Evolutionary conservation across 2,888 invertebrate genomes (phyloP), one percentile per base, ranked within the genome.

Genomic region (Noctua fimbriata): DNA sequence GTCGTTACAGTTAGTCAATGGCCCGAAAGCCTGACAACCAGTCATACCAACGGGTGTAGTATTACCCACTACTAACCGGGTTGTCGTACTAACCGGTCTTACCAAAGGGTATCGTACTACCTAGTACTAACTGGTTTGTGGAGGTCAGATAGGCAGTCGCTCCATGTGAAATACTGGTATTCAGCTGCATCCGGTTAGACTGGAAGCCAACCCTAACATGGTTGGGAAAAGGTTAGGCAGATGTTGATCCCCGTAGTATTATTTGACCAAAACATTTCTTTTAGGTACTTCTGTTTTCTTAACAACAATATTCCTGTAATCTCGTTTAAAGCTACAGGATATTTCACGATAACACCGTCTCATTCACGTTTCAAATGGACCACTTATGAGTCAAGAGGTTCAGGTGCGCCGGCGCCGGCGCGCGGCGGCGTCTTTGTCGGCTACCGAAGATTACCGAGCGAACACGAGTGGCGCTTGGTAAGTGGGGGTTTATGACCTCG

Each of bases 341-440:
- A 89, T 81, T 83, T 69, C 18, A 78, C 70, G 84, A 88, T 87
- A 88, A 82, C 84, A 83, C 74, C 73, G 67, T 81, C 85, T 85
- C 84, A 82, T 87, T 88, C 84, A 86, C 83, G 65, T 87, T 86
- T 81, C 84, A 81, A 85, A 89, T 87, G 81, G 81, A 76, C 77
- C 89, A 89, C 89, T 89, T 89, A 88, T 55, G 71, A 88, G 89
- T 93, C 92, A 92, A 92, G 93, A 92, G 94, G 91, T 88, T 90
- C 91, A 93, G 93, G 92, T 93, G 92, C 91, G 89, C 89, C 69
- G 93, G 92, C 94, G 93, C 93, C 91, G 74, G 16, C 52, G 41
- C 41, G 36, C 44, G 14, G 77, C 83, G 77, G 79, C 76, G 81
- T 79, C 92, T 94, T 93, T 94, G 93, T 90, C 91, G 91, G 92